Evolutionary conservation across 53 echinoderm and acorn worm genomes (phyloP), one percentile per base, ranked within the genome.

Genomic region (Hippasteria phrygiana): DNA sequence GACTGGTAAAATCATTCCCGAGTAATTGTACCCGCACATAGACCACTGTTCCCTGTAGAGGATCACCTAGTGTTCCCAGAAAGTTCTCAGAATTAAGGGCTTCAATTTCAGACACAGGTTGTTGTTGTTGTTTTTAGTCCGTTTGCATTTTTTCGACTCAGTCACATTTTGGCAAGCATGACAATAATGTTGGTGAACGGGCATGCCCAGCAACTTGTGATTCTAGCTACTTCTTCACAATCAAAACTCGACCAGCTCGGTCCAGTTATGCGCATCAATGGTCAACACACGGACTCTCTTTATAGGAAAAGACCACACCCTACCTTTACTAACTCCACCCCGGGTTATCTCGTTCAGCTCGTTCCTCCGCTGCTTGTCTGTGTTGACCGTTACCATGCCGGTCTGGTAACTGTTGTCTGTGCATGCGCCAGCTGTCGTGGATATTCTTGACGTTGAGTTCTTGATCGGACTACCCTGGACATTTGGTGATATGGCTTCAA

Each of bases 351-450:
- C 70, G 43, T 51, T 71, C n/a, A 85, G 54, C 4, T 37, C 70
- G 51, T 85, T 69, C 33, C 43, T 71, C 50, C 26, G 35, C 27
- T 50, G 43, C 24, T 28, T 37, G 24, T 85, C 92, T 20, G 94
- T 39, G 36, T 79, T 80, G 74, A 92, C 90, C 32, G 84, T 92
- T 34, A 94, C 94, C 22, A 88, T 48, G 38, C 93, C 65, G 36
- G 88, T 87, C 63, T 96, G 96, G 89, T 96, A 96, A 91, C 96
- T 96, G 88, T 94, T 91, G 18, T 88, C 73, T 53, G 71, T 48
- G 24, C 76, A 71, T 2, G 65, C 41, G 2, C 73, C 56, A 1
- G 83, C 71, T 40, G 77, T 64, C 35, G 71, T 83, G 43, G 83
- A 80, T 27, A 53, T 34, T 39, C 88, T 87, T 10, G 75, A 55